These are phyloP conservation scores for Esox niger DNA, from an alignment of 2,113 vertebrate species.

Conservation along the genomic window DNA sequence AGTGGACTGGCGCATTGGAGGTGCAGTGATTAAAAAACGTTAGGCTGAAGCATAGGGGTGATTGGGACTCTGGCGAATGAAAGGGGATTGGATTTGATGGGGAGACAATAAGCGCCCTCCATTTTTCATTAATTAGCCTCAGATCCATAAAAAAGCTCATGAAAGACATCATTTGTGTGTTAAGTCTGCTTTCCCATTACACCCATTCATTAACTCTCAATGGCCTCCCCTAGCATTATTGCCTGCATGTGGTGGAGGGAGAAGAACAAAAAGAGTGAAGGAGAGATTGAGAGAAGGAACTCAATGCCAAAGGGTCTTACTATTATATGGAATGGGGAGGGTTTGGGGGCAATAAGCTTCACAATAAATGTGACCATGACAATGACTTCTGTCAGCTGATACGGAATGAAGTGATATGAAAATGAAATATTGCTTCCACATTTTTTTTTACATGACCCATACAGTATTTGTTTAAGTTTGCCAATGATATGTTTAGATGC, in stretches of 20 bases:
- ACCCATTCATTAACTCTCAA: constrained; percentile 67
- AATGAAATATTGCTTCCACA: background rate
- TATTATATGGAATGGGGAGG: constrained; percentile 36
- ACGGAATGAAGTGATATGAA: constrained; percentile 43
- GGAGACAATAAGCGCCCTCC: constrained; percentile 66
- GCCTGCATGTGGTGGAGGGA: constrained; percentile 36
- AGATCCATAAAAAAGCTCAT: constrained; percentile 66
- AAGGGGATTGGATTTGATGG: constrained; percentile 63
- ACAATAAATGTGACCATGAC: constrained; percentile 43
- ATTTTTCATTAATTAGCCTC: constrained; percentile 75
- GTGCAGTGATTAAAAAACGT: constrained; percentile 77
- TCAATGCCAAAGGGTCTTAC: constrained; percentile 51
- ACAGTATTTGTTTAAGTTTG: constrained; percentile 17
- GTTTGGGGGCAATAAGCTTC: too few species aligned
- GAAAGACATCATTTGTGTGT: constrained; percentile 72
- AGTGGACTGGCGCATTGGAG: constrained; percentile 68
- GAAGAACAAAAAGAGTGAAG: constrained; percentile 56
- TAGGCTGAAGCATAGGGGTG: constrained; percentile 66
- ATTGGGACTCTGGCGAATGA: constrained; percentile 70
- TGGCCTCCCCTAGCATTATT: constrained; percentile 56
- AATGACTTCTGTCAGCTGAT: constrained; percentile 50
- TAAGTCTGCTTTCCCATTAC: constrained; percentile 66
- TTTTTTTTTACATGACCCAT: background rate
- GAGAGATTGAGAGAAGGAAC: constrained; percentile 52
- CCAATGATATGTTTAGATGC: background rate